Conservation (phyloP, 2,797 vertebrate genomes). For the Spinus pinus region DNA sequence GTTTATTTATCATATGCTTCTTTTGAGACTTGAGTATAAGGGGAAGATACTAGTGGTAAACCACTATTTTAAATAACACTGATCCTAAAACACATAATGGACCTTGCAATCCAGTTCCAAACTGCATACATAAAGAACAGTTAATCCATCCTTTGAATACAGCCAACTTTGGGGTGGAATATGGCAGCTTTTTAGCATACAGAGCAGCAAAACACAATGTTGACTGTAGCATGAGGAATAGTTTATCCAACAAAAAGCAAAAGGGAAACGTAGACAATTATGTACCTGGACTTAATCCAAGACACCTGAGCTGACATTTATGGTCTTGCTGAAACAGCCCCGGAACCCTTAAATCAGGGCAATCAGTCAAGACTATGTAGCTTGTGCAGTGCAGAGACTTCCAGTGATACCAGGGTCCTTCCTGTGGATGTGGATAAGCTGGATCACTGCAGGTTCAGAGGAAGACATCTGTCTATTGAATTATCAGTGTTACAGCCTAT, state of each 20-base stretch:
- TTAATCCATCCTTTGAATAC: constrained; percentile 52
- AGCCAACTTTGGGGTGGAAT: constrained; percentile 40
- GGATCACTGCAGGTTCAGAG: neutral
- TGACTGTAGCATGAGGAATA: neutral
- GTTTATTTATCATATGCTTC: neutral
- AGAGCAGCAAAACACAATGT: neutral
- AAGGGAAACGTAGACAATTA: constrained; percentile 19
- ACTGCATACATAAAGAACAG: constrained; percentile 49
- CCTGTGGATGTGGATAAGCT: neutral
- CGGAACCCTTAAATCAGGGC: neutral
- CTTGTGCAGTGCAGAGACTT: neutral
- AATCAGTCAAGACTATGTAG: neutral
- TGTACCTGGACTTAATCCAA: neutral
- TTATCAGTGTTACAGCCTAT: neutral
- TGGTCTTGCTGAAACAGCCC: neutral
- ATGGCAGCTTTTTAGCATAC: constrained; percentile 22
- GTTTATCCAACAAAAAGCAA: neutral
- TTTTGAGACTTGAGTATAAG: neutral
- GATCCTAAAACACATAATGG: neutral
- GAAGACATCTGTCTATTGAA: neutral
- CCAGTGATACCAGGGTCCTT: neutral
- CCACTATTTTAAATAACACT: constrained; percentile 35
- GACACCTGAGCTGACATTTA: constrained; percentile 19
- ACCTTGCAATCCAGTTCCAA: neutral
- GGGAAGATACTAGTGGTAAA: neutral